Evolutionary conservation across 2,888 invertebrate species (phyloP), one percentile per base, ranked within the genome.

Genomic region (Hecatera dysodea): DNA sequence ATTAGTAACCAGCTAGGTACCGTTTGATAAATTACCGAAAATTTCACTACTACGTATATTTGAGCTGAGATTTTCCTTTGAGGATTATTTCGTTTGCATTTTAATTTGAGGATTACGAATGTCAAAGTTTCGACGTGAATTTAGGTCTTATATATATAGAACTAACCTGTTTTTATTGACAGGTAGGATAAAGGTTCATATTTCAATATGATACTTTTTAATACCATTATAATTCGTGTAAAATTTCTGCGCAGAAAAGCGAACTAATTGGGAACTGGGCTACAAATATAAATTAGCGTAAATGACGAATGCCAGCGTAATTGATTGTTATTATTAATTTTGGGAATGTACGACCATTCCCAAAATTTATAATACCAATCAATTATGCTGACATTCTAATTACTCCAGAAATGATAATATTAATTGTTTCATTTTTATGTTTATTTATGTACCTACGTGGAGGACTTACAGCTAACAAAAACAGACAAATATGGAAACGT

Each of bases 21-120:
- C 27, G 55, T 61, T 72, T 84, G 75, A 83, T 75, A 73, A 83
- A 84, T 84, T 72, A 50, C 56, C 62, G 36, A 64, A 77, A 82
- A 80, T 79, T 76, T 64, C 70, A 46, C 67, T 46, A 62, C 56
- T 65, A 52, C 5, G 55, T 55, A 55, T 69, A 78, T 61, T 56
- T 57, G 9, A 42, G 52, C 44, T n/a, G n/a, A 50, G 22, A 56
- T 57, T 66, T 80, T 68, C 68, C 64, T 67, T 66, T 39, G 22
- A 63, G 63, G 46, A 75, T 77, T 77, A 75, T 50, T 59, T 53
- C 77, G 77, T 78, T 81, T 48, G 60, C 55, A 76, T 81, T 64
- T 44, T 65, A 77, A 79, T 76, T 64, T 64, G 4, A 7, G 44
- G 67, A 72, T 77, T 57, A 53, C 19, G 8, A 62, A 57, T 75